These are phyloP conservation scores for Azorinus chamasolen DNA, from an alignment of 2,888 invertebrate species.

Conservation along the genomic window DNA sequence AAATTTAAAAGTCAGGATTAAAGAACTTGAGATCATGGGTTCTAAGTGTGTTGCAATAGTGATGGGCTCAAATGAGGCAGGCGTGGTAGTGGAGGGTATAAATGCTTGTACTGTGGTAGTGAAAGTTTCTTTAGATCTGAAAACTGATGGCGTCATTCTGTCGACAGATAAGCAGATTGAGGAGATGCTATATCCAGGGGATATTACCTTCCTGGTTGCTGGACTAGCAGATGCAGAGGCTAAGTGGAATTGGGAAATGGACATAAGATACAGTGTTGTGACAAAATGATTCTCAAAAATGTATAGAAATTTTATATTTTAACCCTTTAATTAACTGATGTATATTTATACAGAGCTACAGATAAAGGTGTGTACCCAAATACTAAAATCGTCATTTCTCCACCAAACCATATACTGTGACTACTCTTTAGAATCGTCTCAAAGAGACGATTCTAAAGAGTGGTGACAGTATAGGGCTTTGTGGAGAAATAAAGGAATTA, in stretches of 20 bases:
- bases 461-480: no score
- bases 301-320: no score
- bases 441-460: no score
- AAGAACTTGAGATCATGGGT: conserved; percentile 9
- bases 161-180: conserved; percentile 10
- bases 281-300: no score
- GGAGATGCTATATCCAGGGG: conserved; percentile 23
- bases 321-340: no score
- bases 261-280: neutral
- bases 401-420: no score
- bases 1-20: conserved; percentile 6
- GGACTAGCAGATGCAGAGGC: conserved; percentile 14
- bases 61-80: conserved; percentile 33
- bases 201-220: conserved; percentile 35
- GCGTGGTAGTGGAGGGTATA: conserved; percentile 55
- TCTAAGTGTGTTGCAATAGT: conserved; percentile 58
- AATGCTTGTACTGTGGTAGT: conserved; percentile 54
- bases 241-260: conserved; percentile 20
- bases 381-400: no score
- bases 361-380: no score
- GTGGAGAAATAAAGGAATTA: no score
- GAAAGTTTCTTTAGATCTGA: conserved; percentile 17
- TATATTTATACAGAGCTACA: no score
- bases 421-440: no score
- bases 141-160: conserved; percentile 39